These are phyloP conservation scores for Artibeus jamaicensis DNA, from an alignment of 2,797 vertebrate genomes.

Conservation along the genomic window DNA sequence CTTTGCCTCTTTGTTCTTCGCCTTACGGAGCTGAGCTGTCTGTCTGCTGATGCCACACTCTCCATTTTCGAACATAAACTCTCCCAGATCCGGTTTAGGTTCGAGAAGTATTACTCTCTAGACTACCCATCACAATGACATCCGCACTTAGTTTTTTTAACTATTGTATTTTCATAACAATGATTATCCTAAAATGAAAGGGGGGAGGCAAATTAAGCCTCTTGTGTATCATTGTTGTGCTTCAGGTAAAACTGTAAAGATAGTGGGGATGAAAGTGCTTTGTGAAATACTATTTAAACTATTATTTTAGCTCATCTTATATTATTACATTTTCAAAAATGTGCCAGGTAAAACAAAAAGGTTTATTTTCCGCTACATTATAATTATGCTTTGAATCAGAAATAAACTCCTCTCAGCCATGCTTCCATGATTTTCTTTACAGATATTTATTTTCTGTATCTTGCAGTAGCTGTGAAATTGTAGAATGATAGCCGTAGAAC, in stretches of 20 bases:
- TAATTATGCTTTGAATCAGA: slow-evolving; percentile 49
- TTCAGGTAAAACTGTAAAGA: slow-evolving; percentile 34
- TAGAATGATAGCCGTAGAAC: not conserved
- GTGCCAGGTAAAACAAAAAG: slow-evolving; percentile 37
- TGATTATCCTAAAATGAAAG: slow-evolving; percentile 40
- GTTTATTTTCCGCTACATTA: not conserved
- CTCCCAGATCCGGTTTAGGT: not conserved
- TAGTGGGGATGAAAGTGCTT: slow-evolving; percentile 8
- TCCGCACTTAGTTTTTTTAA: not conserved
- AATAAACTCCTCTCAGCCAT: not conserved
- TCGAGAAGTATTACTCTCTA: not conserved
- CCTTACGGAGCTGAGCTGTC: not conserved
- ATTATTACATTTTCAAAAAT: slow-evolving; percentile 17
- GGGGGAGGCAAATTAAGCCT: slow-evolving; percentile 28
- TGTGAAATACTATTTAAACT: slow-evolving; percentile 38
- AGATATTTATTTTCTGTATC: slow-evolving; percentile 52
- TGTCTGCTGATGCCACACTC: not conserved
- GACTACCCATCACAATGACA: not conserved
- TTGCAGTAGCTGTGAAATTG: slow-evolving; percentile 34
- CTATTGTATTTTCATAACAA: not conserved
- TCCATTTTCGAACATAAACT: not conserved
- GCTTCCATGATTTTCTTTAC: slow-evolving; percentile 10
- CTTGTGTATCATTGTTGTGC: slow-evolving; percentile 19
- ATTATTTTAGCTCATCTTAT: slow-evolving; percentile 42
- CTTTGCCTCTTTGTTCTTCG: not conserved